Conservation (phyloP, 2,113 vertebrate genomes). For the Poeciliopsis turrubarensis region DNA sequence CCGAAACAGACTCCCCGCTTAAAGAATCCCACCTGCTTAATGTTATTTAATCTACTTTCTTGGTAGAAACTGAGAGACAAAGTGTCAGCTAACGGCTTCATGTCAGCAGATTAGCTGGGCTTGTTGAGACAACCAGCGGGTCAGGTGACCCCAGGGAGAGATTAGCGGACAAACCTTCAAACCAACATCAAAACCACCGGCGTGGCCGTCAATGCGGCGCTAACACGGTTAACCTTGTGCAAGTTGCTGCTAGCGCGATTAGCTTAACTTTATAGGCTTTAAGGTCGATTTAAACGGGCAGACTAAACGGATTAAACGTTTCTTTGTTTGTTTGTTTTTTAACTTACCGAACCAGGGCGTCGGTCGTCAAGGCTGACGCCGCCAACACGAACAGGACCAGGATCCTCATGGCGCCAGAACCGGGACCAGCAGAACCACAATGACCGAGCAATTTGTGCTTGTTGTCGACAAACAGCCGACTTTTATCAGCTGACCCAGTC, state of each 20-base stretch:
- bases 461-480: background rate
- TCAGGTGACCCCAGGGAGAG: background rate
- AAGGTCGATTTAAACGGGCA: background rate
- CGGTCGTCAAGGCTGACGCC: constrained; percentile 48
- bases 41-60: too few species aligned
- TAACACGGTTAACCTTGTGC: background rate
- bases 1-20: too few species aligned
- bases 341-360: constrained; percentile 75
- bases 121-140: background rate
- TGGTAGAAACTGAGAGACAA: too few species aligned
- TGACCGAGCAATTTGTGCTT: constrained; percentile 36
- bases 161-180: background rate
- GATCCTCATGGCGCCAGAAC: constrained; percentile 56
- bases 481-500: constrained; percentile 56
- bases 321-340: too few species aligned
- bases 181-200: background rate
- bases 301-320: background rate
- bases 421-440: background rate
- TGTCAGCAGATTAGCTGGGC: background rate
- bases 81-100: too few species aligned
- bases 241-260: background rate
- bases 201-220: background rate
- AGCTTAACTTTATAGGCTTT: background rate
- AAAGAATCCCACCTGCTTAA: too few species aligned
- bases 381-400: constrained; percentile 50